Evolutionary conservation across 2,113 vertebrate species (phyloP).

Genomic region (Agelaius phoeniceus): DNA sequence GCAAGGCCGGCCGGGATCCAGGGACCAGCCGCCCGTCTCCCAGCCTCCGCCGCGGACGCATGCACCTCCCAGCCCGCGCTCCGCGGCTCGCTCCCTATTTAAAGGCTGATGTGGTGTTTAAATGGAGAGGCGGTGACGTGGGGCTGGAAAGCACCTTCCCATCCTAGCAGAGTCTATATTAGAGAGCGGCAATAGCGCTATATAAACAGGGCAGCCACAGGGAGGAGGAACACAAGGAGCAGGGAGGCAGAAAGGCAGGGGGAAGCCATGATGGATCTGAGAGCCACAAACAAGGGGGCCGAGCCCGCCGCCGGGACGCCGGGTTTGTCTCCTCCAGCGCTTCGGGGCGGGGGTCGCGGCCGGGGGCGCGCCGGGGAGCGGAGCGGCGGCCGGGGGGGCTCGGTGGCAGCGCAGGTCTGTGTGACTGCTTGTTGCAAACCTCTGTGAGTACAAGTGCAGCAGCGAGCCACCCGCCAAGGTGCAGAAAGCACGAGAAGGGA

Average conservation of each 20-base stretch:
- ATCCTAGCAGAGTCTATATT: constrained; percentile 98
- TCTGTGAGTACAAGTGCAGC: constrained; percentile 66
- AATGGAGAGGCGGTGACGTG: constrained; percentile 96
- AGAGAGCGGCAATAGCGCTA: constrained; percentile 96
- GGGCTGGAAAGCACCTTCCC: constrained; percentile 94
- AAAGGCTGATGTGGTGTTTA: constrained; percentile 94
- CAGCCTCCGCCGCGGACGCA: constrained; percentile 64
- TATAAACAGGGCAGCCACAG: constrained; percentile 90
- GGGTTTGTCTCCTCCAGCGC: constrained; percentile 67
- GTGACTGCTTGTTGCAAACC: constrained; percentile 82
- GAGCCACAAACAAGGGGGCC: constrained; percentile 66
- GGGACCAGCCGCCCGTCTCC: background rate
- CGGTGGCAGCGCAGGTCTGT: constrained; percentile 56
- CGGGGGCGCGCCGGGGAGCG: constrained; percentile 54
- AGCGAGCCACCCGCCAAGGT: constrained; percentile 42
- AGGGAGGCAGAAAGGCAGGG: constrained; percentile 75
- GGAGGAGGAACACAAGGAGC: constrained; percentile 91
- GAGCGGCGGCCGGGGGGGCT: constrained; percentile 1
- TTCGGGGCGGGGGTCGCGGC: constrained; percentile 60
- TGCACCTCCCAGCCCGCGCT: constrained; percentile 78
- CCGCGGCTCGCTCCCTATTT: constrained; percentile 88
- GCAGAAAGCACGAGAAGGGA: constrained; percentile 46
- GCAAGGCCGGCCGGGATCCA: background rate
- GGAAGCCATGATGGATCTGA: constrained; percentile 79
- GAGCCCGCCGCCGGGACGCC: constrained; percentile 67